These are phyloP conservation scores for Enteromius radiatus DNA, from an alignment of 2,797 vertebrate species.

Conservation along the genomic window DNA sequence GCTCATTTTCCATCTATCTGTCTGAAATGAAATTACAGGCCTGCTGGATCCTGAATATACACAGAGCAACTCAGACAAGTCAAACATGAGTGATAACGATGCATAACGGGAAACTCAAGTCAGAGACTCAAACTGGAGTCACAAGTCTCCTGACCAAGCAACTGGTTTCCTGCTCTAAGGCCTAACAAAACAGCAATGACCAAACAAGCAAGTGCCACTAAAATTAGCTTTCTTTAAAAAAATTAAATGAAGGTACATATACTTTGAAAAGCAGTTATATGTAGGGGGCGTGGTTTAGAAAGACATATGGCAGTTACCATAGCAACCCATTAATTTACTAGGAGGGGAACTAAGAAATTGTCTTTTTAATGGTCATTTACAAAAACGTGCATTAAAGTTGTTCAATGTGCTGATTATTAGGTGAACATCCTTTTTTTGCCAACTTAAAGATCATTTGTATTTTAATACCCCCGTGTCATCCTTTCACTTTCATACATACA, in stretches of 20 bases:
- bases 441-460: no score
- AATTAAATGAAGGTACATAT: not conserved
- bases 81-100: not conserved
- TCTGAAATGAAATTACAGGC: not conserved
- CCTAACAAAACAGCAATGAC: not conserved
- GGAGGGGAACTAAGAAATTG: not conserved
- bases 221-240: not conserved
- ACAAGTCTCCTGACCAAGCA: not conserved
- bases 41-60: not conserved
- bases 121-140: not conserved
- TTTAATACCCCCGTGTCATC: not conserved
- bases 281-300: not conserved
- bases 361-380: not conserved
- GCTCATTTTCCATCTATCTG: constrained; percentile 13
- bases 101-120: not conserved
- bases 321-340: not conserved
- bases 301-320: not conserved
- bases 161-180: constrained; percentile 7
- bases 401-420: not conserved
- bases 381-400: not conserved
- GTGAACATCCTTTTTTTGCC: not conserved
- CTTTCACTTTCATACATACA: not conserved
- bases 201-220: not conserved
- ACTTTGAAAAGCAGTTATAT: not conserved
- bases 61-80: not conserved